Conservation (phyloP, 2,113 vertebrate species). For the Maccullochella peelii region DNA sequence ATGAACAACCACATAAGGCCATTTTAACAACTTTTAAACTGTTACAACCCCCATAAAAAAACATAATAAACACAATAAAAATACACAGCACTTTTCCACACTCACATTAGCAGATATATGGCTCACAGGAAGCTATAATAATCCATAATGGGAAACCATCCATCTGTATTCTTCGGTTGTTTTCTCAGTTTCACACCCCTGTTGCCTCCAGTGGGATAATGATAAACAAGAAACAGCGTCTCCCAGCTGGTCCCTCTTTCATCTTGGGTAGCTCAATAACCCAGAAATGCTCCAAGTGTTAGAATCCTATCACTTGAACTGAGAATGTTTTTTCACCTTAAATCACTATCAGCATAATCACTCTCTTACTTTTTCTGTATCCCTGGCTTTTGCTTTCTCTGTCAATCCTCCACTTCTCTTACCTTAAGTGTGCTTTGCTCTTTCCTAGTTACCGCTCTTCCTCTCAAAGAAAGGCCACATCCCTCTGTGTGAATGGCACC, state of each 20-base stretch:
- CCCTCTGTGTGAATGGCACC: neutral
- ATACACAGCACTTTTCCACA: neutral
- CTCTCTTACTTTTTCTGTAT: conserved; percentile 1
- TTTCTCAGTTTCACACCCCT: conserved; percentile 54
- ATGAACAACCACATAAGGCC: conserved; percentile 32
- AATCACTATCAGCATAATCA: conserved; percentile 22
- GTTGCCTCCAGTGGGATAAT: conserved; percentile 36
- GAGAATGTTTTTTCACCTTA: conserved; percentile 18
- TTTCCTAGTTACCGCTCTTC: neutral
- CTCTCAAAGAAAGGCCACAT: neutral
- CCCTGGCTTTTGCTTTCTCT: conserved; percentile 3
- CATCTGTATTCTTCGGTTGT: conserved; percentile 51
- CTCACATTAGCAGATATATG: conserved; percentile 41
- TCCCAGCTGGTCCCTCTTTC: conserved; percentile 44
- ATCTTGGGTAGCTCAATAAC: conserved; percentile 37
- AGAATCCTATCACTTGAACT: conserved; percentile 4
- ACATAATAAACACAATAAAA: conserved; percentile 13
- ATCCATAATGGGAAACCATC: conserved; percentile 57
- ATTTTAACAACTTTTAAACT: conserved; percentile 24
- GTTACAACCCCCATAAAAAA: conserved; percentile 1
- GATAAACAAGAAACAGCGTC: conserved; percentile 35
- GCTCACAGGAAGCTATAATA: conserved; percentile 32
- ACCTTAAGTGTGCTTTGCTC: neutral
- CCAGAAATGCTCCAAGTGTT: neutral
- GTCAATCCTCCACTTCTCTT: neutral